These are phyloP conservation scores for Drosophila tristis DNA, from an alignment of 1,140 invertebrate species.

Conservation along the genomic window DNA sequence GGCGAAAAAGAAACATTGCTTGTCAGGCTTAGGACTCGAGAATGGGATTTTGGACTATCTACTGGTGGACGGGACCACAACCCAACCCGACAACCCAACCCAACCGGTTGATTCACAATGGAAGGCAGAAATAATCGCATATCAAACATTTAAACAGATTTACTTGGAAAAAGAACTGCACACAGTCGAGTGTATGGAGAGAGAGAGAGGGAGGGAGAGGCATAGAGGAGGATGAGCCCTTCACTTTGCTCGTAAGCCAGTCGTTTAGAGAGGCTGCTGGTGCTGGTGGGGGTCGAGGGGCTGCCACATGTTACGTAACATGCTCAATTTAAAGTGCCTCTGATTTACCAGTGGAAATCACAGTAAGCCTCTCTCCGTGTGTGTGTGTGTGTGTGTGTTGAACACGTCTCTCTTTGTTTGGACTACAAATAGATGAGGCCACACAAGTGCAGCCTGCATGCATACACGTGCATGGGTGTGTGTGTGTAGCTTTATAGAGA, in stretches of 20 bases:
- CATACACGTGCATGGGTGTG: constrained; percentile 13
- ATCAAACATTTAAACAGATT: constrained; percentile 63
- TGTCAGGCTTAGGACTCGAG: constrained; percentile 12
- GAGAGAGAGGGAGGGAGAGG: constrained; percentile 3
- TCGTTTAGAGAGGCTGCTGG: neutral
- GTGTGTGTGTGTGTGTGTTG: constrained; percentile 41
- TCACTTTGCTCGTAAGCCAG: constrained; percentile 44
- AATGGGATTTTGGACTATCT: constrained; percentile 18
- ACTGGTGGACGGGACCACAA: neutral
- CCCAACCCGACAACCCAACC: too few species aligned
- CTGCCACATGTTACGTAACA: constrained; percentile 57
- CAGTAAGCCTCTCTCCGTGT: constrained; percentile 15
- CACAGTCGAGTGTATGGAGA: neutral
- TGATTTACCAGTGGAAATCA: constrained; percentile 62
- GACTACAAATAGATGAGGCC: constrained; percentile 73
- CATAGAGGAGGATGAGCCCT: constrained; percentile 12
- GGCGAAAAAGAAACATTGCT: neutral
- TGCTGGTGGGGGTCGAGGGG: neutral
- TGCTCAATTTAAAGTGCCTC: constrained; percentile 75
- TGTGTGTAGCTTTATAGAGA: constrained; percentile 28
- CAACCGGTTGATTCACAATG: constrained; percentile 4
- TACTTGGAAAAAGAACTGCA: constrained; percentile 32
- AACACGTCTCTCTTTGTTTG: constrained; percentile 75
- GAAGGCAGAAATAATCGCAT: constrained; percentile 47
- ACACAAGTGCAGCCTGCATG: constrained; percentile 19